Percentiles rank a stretch among this genome's conserved stretches.
These are phyloP conservation scores for Ischnus inquisitorius DNA, from an alignment of 2,888 invertebrate genomes.

Conservation along the genomic window DNA sequence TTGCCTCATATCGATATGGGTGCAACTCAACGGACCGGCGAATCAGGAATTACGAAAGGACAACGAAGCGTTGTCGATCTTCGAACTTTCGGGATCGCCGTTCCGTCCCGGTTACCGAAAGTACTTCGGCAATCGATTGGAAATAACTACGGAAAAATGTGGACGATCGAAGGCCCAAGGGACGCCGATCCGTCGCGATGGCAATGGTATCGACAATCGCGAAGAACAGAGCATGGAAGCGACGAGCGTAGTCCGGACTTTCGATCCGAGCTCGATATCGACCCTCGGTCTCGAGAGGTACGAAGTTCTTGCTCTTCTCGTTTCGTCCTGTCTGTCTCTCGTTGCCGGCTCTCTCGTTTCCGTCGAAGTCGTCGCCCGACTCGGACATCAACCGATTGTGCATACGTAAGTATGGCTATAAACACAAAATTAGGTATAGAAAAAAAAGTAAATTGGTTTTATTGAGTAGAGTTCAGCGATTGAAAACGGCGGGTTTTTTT, in stretches of 20 bases:
- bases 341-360: conserved; percentile 67
- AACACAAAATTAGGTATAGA: neutral
- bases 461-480: too few relatives aligned
- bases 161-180: conserved; percentile 9
- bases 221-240: conserved; percentile 9
- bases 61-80: conserved; percentile 36
- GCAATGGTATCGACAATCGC: conserved; percentile 19
- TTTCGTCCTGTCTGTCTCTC: conserved; percentile 73
- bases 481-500: too few relatives aligned
- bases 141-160: conserved; percentile 35
- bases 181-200: conserved; percentile 9
- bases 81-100: conserved; percentile 47
- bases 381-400: conserved; percentile 71
- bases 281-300: conserved; percentile 75
- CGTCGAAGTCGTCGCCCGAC: conserved; percentile 68
- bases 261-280: conserved; percentile 52
- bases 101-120: conserved; percentile 60
- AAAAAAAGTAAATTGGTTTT: neutral
- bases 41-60: conserved; percentile 28
- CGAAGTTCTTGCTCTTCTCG: conserved; percentile 74
- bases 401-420: conserved; percentile 72
- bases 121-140: conserved; percentile 45
- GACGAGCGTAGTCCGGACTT: conserved; percentile 32
- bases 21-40: conserved; percentile 71
- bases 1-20: conserved; percentile 77